A percentile compares a stretch with the other conserved stretches of the same genome.
Evolutionary conservation across 2,888 invertebrate species (phyloP).

Genomic region (Phytoseiulus persimilis): DNA sequence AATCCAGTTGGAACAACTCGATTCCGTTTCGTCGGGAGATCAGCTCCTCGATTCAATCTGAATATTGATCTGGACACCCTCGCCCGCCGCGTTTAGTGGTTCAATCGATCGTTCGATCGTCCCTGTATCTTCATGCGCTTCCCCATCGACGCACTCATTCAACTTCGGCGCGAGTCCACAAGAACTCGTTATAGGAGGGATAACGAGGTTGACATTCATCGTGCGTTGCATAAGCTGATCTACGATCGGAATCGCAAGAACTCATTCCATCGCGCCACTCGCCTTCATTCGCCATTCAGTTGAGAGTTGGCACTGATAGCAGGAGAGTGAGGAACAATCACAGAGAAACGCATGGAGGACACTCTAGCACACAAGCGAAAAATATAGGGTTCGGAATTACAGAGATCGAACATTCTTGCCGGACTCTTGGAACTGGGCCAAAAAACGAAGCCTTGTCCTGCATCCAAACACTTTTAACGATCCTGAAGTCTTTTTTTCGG

Average conservation of each 20-base stretch:
- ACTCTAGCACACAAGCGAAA: not conserved
- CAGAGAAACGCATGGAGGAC: too few species aligned
- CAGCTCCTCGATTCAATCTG: not conserved
- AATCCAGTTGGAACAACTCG: too few species aligned
- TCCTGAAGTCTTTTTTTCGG: not conserved
- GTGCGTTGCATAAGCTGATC: too few species aligned
- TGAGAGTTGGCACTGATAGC: too few species aligned
- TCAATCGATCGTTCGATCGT: not conserved
- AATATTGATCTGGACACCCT: not conserved
- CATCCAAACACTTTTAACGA: conserved; percentile 29
- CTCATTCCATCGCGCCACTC: too few species aligned
- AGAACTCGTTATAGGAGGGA: too few species aligned
- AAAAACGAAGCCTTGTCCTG: conserved; percentile 33
- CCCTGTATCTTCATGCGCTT: too few species aligned
- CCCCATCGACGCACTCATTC: not conserved
- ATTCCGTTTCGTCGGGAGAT: too few species aligned
- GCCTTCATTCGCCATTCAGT: too few species aligned
- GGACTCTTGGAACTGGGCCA: conserved; percentile 19
- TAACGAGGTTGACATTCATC: too few species aligned
- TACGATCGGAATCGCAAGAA: too few species aligned
- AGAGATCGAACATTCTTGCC: not conserved
- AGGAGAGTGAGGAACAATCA: too few species aligned
- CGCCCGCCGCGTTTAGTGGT: not conserved
- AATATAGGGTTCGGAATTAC: not conserved
- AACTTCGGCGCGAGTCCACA: not conserved